Percentiles rank a stretch among this genome's conserved stretches.
Conservation (phyloP, 1,140 invertebrate genomes). For the Drepana arcuata region DNA sequence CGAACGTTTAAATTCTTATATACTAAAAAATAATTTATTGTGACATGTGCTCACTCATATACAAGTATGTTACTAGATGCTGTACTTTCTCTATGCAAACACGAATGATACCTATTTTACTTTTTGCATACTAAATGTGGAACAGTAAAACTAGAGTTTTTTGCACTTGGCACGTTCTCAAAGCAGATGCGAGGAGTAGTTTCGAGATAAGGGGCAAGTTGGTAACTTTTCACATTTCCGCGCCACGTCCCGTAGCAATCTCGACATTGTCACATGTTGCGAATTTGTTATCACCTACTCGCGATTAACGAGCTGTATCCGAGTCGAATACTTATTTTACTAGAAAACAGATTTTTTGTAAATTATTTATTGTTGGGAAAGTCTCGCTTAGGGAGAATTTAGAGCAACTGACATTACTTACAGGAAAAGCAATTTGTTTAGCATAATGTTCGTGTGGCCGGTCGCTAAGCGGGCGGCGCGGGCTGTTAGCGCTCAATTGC, state of each 20-base stretch:
- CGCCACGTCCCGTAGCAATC: slow-evolving; percentile 18
- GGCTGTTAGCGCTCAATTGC: slow-evolving; percentile 41
- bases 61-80: no score
- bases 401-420: slow-evolving; percentile 47
- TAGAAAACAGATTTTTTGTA: no score
- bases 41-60: no score
- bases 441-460: slow-evolving; percentile 45
- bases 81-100: no score
- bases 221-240: slow-evolving; percentile 40
- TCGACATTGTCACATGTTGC: slow-evolving; percentile 24
- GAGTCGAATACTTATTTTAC: no score
- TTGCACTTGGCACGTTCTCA: slow-evolving; percentile 27
- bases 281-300: slow-evolving; percentile 19
- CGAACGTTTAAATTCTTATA: no score
- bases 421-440: slow-evolving; percentile 40
- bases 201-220: slow-evolving; percentile 32
- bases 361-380: no score
- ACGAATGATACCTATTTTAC: no score
- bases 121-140: no score
- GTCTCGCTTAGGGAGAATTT: no score
- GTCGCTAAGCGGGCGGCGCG: slow-evolving; percentile 31
- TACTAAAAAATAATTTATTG: no score
- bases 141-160: no score
- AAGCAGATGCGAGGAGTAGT: slow-evolving; percentile 28
- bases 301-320: slow-evolving; percentile 19